phyloP scores from a whole-genome alignment of 1,140 invertebrate species.

The Penaeus chinensis region DNA sequence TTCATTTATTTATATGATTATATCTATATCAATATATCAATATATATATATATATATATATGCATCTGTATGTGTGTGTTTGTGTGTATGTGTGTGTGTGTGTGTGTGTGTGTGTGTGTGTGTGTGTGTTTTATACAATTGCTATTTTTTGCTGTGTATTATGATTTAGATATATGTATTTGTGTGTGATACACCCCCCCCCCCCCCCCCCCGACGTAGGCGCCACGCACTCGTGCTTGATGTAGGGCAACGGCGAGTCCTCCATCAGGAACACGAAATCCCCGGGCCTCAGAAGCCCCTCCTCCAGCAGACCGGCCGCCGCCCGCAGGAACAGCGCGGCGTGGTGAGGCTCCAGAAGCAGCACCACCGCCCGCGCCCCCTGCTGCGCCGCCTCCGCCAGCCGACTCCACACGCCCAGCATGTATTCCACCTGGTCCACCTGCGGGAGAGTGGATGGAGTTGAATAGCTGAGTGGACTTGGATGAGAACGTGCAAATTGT shows the following conservation, averaged over 20 bases:
- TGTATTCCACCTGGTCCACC: constrained; percentile 50
- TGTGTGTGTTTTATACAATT: not conserved
- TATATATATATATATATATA: no score
- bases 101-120: not conserved
- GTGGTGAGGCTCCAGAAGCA: constrained; percentile 64
- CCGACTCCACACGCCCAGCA: constrained; percentile 57
- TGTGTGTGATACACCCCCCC: not conserved
- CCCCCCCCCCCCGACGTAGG: no score
- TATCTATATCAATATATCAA: not conserved
- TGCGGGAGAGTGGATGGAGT: not conserved
- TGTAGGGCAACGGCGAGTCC: constrained; percentile 61
- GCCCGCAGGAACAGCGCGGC: constrained; percentile 51
- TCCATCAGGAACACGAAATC: constrained; percentile 64
- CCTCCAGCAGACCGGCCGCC: constrained; percentile 60
- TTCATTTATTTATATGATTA: not conserved
- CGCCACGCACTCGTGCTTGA: constrained; percentile 62
- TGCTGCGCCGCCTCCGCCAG: constrained; percentile 50
- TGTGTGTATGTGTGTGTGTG: not conserved
- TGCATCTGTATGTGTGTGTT: not conserved
- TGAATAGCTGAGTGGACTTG: not conserved
- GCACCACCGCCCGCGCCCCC: constrained; percentile 62
- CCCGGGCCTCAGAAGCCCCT: constrained; percentile 57
- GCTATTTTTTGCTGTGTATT: not conserved
- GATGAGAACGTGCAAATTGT: not conserved
- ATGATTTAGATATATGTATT: not conserved